phyloP scores from a whole-genome alignment of 2,888 invertebrate species.

The Lithophane semibrunnea region DNA sequence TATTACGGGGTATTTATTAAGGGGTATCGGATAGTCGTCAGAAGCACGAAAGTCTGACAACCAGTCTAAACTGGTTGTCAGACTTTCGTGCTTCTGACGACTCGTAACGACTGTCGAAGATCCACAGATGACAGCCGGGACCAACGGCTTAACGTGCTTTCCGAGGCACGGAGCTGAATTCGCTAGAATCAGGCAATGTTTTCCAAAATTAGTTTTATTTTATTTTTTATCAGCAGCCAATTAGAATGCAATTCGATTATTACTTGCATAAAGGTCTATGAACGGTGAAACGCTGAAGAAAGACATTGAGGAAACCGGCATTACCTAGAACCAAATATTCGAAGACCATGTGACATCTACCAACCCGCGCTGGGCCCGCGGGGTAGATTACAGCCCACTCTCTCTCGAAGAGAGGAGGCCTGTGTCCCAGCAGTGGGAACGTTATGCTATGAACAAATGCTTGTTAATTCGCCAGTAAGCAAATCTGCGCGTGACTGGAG shows the following conservation, averaged over 20 bases:
- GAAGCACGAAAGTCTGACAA: no score
- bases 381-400: neutral
- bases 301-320: neutral
- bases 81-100: no score
- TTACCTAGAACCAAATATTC: neutral
- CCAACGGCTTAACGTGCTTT: no score
- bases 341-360: neutral
- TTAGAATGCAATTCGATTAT: neutral
- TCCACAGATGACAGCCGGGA: no score
- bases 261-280: neutral
- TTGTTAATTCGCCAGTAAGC: neutral
- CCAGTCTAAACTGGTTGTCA: no score
- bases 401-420: neutral
- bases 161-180: no score
- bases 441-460: neutral
- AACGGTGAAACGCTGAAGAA: neutral
- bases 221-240: neutral
- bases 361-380: neutral
- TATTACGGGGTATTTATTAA: no score
- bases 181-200: neutral
- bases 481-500: conserved; percentile 5
- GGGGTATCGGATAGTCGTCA: no score
- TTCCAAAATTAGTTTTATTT: neutral
- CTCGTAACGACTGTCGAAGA: no score
- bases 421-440: neutral